A percentile compares a stretch with the other conserved stretches of the same genome.
Conservation (phyloP, 2,888 invertebrate species). For the Pterostichus niger region DNA sequence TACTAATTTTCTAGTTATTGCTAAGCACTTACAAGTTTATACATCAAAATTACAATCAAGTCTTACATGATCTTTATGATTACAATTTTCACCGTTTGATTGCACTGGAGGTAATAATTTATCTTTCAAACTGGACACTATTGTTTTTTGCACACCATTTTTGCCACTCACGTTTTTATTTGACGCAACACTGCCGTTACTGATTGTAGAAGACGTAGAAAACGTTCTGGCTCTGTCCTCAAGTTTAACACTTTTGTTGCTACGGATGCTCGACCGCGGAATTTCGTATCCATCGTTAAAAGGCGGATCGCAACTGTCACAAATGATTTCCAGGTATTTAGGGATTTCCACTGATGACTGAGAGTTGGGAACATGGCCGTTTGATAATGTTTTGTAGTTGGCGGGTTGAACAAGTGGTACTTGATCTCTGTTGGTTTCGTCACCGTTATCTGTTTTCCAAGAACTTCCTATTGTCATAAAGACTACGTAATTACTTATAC, state of each 20-base stretch:
- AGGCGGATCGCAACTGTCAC: slow-evolving; percentile 78
- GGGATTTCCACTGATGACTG: slow-evolving; percentile 74
- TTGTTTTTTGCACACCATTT: slow-evolving; percentile 58
- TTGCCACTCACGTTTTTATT: slow-evolving; percentile 37
- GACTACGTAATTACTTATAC: too few species aligned
- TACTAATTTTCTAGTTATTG: slow-evolving; percentile 46
- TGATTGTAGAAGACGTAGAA: slow-evolving; percentile 62
- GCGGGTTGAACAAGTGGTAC: slow-evolving; percentile 76
- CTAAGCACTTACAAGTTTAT: neutral
- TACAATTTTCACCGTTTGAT: slow-evolving; percentile 45
- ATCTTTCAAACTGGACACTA: slow-evolving; percentile 39
- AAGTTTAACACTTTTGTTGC: slow-evolving; percentile 63
- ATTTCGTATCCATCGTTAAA: slow-evolving; percentile 83
- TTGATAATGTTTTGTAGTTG: slow-evolving; percentile 67
- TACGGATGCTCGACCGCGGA: slow-evolving; percentile 76
- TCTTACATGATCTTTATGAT: slow-evolving; percentile 32
- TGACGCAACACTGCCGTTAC: slow-evolving; percentile 58
- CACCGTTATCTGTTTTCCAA: slow-evolving; percentile 78
- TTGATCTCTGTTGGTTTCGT: slow-evolving; percentile 76
- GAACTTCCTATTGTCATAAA: slow-evolving; percentile 75
- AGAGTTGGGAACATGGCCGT: slow-evolving; percentile 67
- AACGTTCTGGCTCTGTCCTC: slow-evolving; percentile 59
- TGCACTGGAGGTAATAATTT: slow-evolving; percentile 51
- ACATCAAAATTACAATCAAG: slow-evolving; percentile 33
- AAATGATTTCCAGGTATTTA: slow-evolving; percentile 84